Base-by-base conservation (phyloP, 2,888 invertebrate species). In the Trachelus troglodyta region DNA sequence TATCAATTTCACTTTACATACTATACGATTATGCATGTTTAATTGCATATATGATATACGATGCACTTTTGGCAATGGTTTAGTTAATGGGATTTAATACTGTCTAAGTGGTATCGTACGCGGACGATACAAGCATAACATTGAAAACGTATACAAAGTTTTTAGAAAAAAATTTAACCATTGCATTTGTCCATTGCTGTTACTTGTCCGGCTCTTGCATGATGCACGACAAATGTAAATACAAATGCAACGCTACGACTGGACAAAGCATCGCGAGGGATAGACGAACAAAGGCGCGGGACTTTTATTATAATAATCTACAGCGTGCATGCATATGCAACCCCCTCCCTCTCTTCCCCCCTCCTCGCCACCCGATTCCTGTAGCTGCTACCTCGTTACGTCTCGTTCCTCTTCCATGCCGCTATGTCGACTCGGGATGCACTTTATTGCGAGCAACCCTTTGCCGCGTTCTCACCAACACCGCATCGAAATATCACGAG, bases 281-380 rank as follows among this genome's bases (percentile, higher is more conserved):
- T 76, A 80, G 77, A 75, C 80, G 84, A 82, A 87, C 82, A 84
- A 87, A 82, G 83, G 81, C 77, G 79, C 76, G 83, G 82, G 83
- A 87, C 85, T 87, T 87, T 87, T 87, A 87, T 87, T 87, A 87
- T 88, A 87, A 87, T 87, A 87, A 87, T 87, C 83, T 82, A 82
- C 85, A 81, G 81, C 81, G 79, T 74, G 80, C 74, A 76, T 75
- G 76, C 75, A 80, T 73, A 76, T 74, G 77, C 73, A 79, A 79
- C 82, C 79, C 35, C 3, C 35, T 35, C 3, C 35, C 35, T 12
- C 35, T 12, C 12, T 34, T 11, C 35, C 11, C 0, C 35, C 37
- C 77, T 9, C 30, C 33, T 33, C 3, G 3, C 33, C 31, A 3
- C n/a, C 15, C 69, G 69, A 33, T 69, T 69, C 31, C 69, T 31